Conservation (phyloP, 2,888 invertebrate genomes). For the Gari tellinella region DNA sequence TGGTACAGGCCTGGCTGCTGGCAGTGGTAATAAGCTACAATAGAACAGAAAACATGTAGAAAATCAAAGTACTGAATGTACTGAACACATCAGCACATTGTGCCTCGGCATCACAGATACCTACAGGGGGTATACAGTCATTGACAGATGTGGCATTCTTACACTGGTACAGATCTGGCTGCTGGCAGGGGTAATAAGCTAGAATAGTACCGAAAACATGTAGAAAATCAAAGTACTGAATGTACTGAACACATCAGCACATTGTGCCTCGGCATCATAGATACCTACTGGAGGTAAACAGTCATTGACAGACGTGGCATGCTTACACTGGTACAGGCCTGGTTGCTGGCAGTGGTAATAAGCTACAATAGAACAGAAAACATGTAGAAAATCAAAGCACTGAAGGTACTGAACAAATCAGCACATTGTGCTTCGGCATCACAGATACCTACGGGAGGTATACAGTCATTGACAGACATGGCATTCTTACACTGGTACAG, state of each 20-base stretch:
- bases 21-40: conserved; percentile 75
- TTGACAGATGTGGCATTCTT: conserved; percentile 85
- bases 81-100: conserved; percentile 93
- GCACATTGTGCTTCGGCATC: too few relatives aligned
- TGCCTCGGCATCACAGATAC: conserved; percentile 91
- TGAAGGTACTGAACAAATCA: too few relatives aligned
- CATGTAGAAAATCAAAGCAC: too few relatives aligned
- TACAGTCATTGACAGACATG: too few relatives aligned
- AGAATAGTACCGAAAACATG: not conserved
- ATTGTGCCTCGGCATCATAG: conserved; percentile 92
- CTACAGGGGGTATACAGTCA: conserved; percentile 92
- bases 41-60: not conserved
- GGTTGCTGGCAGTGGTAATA: conserved; percentile 78
- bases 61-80: too few relatives aligned
- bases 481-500: too few relatives aligned
- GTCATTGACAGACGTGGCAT: conserved; percentile 85
- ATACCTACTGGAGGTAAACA: conserved; percentile 93
- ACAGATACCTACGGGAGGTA: too few relatives aligned
- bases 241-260: too few relatives aligned
- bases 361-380: conserved; percentile 7
- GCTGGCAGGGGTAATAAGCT: conserved; percentile 76
- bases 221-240: too few relatives aligned
- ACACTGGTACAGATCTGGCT: conserved; percentile 91
- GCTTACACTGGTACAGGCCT: conserved; percentile 92
- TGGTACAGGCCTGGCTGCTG: conserved; percentile 89